Conservation (phyloP, 2,797 vertebrate genomes). For the Pseudopleuronectes americanus region DNA sequence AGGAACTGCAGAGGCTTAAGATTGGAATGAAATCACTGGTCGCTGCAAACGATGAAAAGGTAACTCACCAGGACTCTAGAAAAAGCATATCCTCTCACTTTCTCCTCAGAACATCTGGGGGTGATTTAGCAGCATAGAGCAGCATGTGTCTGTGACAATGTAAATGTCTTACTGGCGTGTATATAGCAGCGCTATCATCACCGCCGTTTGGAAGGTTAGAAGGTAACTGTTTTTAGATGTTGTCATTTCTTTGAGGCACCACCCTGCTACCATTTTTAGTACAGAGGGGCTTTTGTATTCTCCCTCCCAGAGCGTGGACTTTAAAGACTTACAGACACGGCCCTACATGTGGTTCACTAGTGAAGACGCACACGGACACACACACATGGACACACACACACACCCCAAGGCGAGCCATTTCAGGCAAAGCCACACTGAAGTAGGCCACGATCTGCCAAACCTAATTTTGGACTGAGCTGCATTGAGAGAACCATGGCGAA, state of each 20-base stretch:
- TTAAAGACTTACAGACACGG: constrained; percentile 70
- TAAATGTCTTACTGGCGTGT: constrained; percentile 17
- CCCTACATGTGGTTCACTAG: constrained; percentile 58
- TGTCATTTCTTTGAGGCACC: constrained; percentile 46
- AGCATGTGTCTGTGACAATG: constrained; percentile 25
- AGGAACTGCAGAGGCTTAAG: constrained; percentile 91
- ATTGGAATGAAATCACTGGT: constrained; percentile 91
- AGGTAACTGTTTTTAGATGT: constrained; percentile 52
- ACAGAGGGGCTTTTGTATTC: constrained; percentile 78
- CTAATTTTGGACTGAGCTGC: constrained; percentile 78
- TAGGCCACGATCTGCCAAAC: constrained; percentile 76
- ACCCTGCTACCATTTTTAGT: constrained; percentile 62
- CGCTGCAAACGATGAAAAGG: constrained; percentile 94
- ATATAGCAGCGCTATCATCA: constrained; percentile 26
- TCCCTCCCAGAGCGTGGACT: constrained; percentile 49
- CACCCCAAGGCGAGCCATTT: constrained; percentile 70
- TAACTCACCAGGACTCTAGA: constrained; percentile 63
- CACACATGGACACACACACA: constrained; percentile 28
- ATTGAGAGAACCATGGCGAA: constrained; percentile 76
- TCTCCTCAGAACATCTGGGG: constrained; percentile 37
- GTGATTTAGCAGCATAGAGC: constrained; percentile 14
- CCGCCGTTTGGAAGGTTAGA: constrained; percentile 36
- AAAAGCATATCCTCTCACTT: constrained; percentile 10
- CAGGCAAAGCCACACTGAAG: constrained; percentile 78
- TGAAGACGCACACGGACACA: constrained; percentile 40